phyloP scores from a whole-genome alignment of 2,797 vertebrate species.

The Cirrhinus molitorella region DNA sequence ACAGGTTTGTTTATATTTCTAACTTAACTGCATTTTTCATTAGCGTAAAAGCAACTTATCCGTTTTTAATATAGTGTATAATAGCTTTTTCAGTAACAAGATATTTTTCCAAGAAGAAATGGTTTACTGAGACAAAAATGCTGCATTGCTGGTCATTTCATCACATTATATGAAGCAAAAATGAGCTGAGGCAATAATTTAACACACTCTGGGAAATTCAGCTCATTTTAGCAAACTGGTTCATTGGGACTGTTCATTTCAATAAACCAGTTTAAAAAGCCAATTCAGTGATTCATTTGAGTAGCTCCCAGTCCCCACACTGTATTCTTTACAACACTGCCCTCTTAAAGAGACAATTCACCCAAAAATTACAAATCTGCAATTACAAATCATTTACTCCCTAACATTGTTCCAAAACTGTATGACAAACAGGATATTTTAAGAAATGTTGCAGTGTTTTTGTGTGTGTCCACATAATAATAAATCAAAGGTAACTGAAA shows the following conservation, averaged over 20 bases:
- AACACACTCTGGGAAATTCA: conserved; percentile 11
- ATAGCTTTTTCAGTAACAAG: neutral
- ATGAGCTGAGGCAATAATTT: neutral
- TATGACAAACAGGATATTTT: neutral
- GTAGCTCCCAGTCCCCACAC: neutral
- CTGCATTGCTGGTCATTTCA: neutral
- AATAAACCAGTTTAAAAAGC: conserved; percentile 20
- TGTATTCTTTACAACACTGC: neutral
- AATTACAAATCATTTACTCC: neutral
- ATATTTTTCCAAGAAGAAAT: neutral
- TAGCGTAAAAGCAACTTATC: neutral
- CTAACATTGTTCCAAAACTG: neutral
- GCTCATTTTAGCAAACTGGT: neutral
- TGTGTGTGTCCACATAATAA: neutral
- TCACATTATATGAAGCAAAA: neutral
- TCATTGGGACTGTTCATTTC: conserved; percentile 7
- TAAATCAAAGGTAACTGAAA: neutral
- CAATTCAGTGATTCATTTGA: neutral
- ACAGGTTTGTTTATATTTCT: conserved; percentile 29
- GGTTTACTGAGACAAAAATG: neutral
- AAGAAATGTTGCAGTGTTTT: neutral
- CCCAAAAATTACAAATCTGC: neutral
- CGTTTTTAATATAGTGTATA: neutral
- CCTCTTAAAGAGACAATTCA: neutral
- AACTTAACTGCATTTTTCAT: neutral